Base-by-base conservation (phyloP, 1,140 invertebrate genomes). In the Lutraria rhynchaena region DNA sequence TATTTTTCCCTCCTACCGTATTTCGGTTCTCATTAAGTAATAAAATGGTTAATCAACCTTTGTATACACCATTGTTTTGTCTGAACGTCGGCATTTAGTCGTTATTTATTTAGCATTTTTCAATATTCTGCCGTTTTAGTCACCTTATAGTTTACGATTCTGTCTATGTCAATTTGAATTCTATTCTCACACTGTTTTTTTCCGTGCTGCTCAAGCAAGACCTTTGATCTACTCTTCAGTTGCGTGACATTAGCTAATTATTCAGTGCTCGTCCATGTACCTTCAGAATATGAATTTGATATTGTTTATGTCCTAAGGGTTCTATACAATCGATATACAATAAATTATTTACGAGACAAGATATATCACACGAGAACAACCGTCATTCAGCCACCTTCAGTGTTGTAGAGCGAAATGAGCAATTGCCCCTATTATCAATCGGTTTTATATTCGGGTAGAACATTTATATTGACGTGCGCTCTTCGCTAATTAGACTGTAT, bases 261-360 rank as follows among this genome's bases (percentile, higher is more conserved):
- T 61, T 74, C 41, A 75, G 58, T 19, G 35, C 73, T 41, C 37
- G 15, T 60, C 37, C 44, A 60, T 49, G 73, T 63, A 49, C 73
- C 73, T 61, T 58, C 33, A 33, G 55, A 63, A 75, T 75, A 61
- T 75, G 73, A 75, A 75, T 61, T 61, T 75, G 73, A 75, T 75
- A 75, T 75, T 55, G 29, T 75, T 75, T 60, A 75, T 75, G 73
- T 75, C 57, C 49, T 31, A 15, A 17, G 57, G 73, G 37, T 44
- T 19, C 11, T 22, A 7, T 60, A 55, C 73, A 75, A 75, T 75
- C 73, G 57, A 75, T 75, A 61, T 35, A 17, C 33, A 27, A 75
- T 75, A 75, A 75, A 75, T 75, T 44, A 75, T 75, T 24, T 61
- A 75, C 11, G 44, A 51, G 57, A 75, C 73, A 75, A 75, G 73